Percentiles rank a stretch among this genome's conserved stretches.
Evolutionary conservation across 2,888 invertebrate genomes (phyloP).

Genomic region (Acanthopleura granulata): DNA sequence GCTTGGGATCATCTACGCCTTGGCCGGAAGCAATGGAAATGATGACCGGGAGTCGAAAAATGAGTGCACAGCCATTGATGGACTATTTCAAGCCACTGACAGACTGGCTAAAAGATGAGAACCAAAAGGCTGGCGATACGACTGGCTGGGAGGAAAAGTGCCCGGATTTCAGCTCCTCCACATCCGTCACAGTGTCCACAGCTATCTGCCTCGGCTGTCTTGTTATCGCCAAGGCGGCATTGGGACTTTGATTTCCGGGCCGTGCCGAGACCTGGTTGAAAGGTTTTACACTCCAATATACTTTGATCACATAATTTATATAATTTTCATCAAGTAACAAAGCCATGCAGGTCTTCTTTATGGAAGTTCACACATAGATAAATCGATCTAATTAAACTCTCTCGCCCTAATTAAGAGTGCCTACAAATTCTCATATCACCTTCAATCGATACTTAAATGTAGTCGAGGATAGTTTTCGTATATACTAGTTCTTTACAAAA

Average conservation of each 20-base stretch:
- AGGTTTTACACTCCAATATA: too few relatives aligned
- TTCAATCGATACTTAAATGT: neutral
- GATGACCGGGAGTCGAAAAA: conserved; percentile 10
- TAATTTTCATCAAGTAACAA: too few relatives aligned
- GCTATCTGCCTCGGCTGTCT: neutral
- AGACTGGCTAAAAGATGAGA: conserved; percentile 5
- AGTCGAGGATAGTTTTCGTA: neutral
- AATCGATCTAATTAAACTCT: too few relatives aligned
- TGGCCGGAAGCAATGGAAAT: conserved; percentile 17
- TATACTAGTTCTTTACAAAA: neutral
- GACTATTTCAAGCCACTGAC: conserved; percentile 18
- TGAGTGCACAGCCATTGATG: conserved; percentile 18
- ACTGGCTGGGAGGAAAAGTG: neutral
- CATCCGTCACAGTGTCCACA: neutral
- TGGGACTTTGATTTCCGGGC: too few relatives aligned
- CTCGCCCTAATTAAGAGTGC: too few relatives aligned
- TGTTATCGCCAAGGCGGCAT: too few relatives aligned
- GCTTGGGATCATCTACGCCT: conserved; percentile 14
- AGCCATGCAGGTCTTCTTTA: too few relatives aligned
- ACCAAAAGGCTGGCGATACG: neutral
- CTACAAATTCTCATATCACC: too few relatives aligned
- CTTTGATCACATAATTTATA: too few relatives aligned
- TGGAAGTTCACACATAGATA: too few relatives aligned
- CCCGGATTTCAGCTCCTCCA: neutral
- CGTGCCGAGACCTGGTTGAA: too few relatives aligned